phyloP scores from a whole-genome alignment of 1,140 invertebrate genomes.

The Drosophila novamexicana region DNA sequence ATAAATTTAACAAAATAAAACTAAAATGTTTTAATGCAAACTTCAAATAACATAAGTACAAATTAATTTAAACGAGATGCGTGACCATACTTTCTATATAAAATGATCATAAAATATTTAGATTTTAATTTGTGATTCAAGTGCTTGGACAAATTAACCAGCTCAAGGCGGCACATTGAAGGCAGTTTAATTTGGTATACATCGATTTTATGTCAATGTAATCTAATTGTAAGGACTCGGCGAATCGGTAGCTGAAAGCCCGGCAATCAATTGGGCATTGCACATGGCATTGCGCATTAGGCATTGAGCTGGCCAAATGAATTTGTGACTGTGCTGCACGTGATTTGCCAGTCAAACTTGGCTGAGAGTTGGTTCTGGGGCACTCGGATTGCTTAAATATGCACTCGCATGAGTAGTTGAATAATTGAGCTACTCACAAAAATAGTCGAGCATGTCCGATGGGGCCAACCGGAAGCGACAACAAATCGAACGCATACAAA shows the following conservation, averaged over 20 bases:
- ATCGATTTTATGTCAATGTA: constrained; percentile 69
- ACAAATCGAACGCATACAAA: constrained; percentile 73
- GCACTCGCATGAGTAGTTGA: constrained; percentile 59
- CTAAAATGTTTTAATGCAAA: no score
- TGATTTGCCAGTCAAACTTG: constrained; percentile 32
- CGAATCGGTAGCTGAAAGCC: constrained; percentile 10
- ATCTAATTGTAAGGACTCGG: constrained; percentile 20
- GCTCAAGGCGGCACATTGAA: background rate
- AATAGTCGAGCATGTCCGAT: constrained; percentile 33
- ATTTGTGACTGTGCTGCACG: constrained; percentile 39
- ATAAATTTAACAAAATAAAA: no score
- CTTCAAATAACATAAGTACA: no score
- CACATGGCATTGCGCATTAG: background rate
- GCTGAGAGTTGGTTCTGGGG: constrained; percentile 8
- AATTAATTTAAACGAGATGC: no score
- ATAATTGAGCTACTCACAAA: constrained; percentile 59
- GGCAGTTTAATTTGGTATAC: constrained; percentile 35
- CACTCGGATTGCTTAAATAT: constrained; percentile 52
- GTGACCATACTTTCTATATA: background rate
- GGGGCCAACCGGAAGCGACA: constrained; percentile 24
- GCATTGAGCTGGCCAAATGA: constrained; percentile 19
- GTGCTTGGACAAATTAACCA: constrained; percentile 1
- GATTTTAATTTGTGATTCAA: background rate
- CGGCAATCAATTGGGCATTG: constrained; percentile 29
- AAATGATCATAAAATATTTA: background rate